phyloP scores from a whole-genome alignment of 2,113 vertebrate genomes.

The Silurus asotus region DNA sequence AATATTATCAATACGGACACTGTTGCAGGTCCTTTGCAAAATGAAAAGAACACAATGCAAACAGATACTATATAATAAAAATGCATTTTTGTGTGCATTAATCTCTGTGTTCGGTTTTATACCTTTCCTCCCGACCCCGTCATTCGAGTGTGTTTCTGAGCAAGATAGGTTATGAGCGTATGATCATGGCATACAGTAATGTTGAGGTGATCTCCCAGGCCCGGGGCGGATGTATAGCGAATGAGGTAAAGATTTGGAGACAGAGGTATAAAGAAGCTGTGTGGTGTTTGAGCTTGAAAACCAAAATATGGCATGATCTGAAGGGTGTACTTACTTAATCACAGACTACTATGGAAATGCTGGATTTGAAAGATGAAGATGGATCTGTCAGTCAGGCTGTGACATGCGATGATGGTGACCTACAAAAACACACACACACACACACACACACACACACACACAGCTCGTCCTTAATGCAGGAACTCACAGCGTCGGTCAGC shows the following conservation, averaged over 20 bases:
- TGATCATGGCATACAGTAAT: conserved; percentile 1
- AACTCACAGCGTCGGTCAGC: conserved; percentile 50
- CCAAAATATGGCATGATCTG: conserved; percentile 59
- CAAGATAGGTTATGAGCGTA: neutral
- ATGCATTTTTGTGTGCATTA: neutral
- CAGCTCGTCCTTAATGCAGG: conserved; percentile 80
- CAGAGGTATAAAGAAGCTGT: neutral
- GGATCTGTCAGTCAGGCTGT: conserved; percentile 86
- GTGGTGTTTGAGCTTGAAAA: neutral
- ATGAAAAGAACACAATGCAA: neutral
- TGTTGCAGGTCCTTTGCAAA: neutral
- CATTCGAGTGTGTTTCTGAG: no score
- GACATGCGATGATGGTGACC: conserved; percentile 95
- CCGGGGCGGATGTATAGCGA: conserved; percentile 7
- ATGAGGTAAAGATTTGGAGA: conserved; percentile 36
- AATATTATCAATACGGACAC: neutral
- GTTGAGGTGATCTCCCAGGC: conserved; percentile 33
- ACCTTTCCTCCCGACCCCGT: neutral
- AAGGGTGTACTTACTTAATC: conserved; percentile 86
- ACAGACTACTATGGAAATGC: conserved; percentile 86
- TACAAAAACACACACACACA: conserved; percentile 77
- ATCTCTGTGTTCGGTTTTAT: neutral
- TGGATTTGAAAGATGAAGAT: conserved; percentile 80
- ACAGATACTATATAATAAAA: no score
- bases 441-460: conserved; percentile 85